These are phyloP conservation scores for Habropoda laboriosa DNA, from an alignment of 1,140 invertebrate genomes.

Conservation along the genomic window DNA sequence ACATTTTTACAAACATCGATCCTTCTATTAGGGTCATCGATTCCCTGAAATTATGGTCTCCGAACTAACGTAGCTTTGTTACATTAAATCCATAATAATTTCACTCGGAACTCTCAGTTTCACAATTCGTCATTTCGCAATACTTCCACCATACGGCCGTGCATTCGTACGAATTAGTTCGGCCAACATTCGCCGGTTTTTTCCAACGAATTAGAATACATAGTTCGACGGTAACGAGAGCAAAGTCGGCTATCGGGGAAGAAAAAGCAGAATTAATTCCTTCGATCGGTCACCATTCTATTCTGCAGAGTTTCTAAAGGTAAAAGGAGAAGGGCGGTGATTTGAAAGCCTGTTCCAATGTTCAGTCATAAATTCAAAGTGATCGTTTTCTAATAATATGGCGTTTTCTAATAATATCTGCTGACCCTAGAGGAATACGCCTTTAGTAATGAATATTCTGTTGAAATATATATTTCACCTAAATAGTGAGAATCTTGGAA, in stretches of 20 bases:
- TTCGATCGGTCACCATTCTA: neutral
- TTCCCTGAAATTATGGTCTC: neutral
- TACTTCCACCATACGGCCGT: neutral
- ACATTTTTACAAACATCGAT: too few species aligned
- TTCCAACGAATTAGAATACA: neutral
- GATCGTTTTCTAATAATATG: constrained; percentile 1
- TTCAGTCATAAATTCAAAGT: neutral
- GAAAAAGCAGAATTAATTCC: neutral
- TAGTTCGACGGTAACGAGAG: neutral
- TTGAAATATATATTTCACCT: too few species aligned
- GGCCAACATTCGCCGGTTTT: neutral
- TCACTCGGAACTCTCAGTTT: constrained; percentile 38
- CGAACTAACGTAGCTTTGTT: neutral
- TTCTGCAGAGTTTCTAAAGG: neutral
- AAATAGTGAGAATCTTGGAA: too few species aligned
- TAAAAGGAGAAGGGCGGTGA: neutral
- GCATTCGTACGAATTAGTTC: constrained; percentile 23
- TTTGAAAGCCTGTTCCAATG: constrained; percentile 1
- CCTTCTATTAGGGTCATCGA: neutral
- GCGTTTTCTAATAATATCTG: neutral
- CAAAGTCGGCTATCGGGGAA: neutral
- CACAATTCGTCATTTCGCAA: constrained; percentile 49
- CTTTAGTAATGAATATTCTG: too few species aligned
- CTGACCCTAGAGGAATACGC: too few species aligned
- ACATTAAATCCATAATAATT: constrained; percentile 36